These are phyloP conservation scores for Euschistus heros DNA, from an alignment of 1,140 invertebrate genomes.

Conservation along the genomic window DNA sequence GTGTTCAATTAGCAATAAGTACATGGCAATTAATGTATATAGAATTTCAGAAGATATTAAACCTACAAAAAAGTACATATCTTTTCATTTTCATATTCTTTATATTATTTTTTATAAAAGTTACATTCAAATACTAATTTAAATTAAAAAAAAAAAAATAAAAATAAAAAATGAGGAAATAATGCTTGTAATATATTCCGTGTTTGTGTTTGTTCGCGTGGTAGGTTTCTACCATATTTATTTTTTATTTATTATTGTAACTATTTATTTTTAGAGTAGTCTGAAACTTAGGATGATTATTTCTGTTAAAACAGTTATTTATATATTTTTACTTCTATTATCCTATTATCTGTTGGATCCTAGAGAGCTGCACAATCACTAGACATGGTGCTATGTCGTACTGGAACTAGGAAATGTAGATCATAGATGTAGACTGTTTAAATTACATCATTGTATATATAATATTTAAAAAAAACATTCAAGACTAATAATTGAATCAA, in stretches of 20 bases:
- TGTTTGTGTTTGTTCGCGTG: background rate
- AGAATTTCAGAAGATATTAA: background rate
- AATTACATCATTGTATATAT: background rate
- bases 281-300: no score
- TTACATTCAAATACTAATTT: no score
- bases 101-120: no score
- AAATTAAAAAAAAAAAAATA: no score
- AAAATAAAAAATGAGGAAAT: no score
- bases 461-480: constrained; percentile 11
- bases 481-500: constrained; percentile 9
- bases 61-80: no score
- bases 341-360: constrained; percentile 3
- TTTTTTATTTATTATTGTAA: constrained; percentile 2
- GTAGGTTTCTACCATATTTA: constrained; percentile 6
- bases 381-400: constrained; percentile 21
- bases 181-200: no score
- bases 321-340: background rate
- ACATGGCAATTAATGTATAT: background rate
- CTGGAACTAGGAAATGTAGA: constrained; percentile 1
- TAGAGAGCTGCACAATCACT: constrained; percentile 19
- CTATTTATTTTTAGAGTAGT: constrained; percentile 10
- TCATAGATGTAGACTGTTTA: constrained; percentile 19
- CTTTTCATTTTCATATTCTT: no score
- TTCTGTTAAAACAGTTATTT: constrained; percentile 1
- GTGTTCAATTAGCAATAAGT: background rate